Evolutionary conservation across 2,888 invertebrate species (phyloP).

Genomic region (Osmoderma eremita): DNA sequence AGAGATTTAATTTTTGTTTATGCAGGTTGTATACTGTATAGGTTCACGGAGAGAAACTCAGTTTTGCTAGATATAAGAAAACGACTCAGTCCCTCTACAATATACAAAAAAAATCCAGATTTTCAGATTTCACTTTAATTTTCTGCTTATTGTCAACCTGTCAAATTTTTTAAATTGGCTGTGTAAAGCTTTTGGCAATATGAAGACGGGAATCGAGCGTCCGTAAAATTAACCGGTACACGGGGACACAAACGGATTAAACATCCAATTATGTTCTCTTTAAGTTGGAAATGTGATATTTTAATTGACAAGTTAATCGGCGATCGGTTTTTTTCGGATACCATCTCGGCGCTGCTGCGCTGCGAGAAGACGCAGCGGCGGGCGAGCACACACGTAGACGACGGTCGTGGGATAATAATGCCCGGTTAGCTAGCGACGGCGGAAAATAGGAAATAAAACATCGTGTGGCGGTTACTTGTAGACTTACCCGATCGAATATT

Average conservation of each 20-base stretch:
- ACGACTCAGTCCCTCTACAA: no score
- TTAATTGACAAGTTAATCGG: conserved; percentile 37
- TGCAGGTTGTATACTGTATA: no score
- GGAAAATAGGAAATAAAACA: conserved; percentile 40
- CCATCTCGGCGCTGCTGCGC: conserved; percentile 3
- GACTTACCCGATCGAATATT: conserved; percentile 49
- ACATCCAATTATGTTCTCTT: conserved; percentile 25
- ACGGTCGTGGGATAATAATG: conserved; percentile 32
- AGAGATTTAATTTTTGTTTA: no score
- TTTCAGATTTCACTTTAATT: no score
- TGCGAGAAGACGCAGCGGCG: conserved; percentile 7
- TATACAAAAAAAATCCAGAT: no score
- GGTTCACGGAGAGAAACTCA: no score
- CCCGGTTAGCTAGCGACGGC: conserved; percentile 30
- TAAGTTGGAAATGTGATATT: conserved; percentile 32
- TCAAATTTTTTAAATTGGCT: no score
- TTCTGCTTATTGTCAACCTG: no score
- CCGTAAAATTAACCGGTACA: conserved; percentile 24
- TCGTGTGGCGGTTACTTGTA: conserved; percentile 37
- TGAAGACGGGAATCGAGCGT: conserved; percentile 8
- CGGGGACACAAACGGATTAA: neutral
- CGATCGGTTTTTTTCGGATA: conserved; percentile 16
- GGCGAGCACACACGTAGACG: neutral
- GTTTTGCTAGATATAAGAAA: no score
- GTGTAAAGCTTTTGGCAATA: neutral